Base-by-base conservation (phyloP, 2,113 vertebrate genomes). In the Saccopteryx leptura region DNA sequence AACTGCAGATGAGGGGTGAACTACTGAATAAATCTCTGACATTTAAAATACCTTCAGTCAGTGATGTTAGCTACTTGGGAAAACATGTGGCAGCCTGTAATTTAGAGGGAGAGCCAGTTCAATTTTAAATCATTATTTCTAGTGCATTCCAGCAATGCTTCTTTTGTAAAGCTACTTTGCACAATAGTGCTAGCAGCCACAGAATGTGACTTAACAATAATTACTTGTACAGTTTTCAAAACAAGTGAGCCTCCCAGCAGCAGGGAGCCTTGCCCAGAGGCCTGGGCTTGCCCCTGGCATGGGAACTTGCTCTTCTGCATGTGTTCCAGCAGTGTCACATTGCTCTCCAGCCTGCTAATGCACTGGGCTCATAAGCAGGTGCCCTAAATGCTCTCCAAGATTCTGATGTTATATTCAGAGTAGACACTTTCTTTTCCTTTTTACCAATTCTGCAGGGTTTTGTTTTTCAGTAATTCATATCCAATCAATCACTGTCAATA, bases 151-250 rank as follows among this genome's bases (percentile, higher is more conserved):
- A 76, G 88, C 80, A 75, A 46, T 60, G 54, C 87, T 92, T 88
- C 72, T 95, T 90, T 19, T 71, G 65, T 74, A 91, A 85, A 97
- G 46, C 11, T 69, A 65, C 78, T 98, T 96, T 95, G 50, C 23
- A 79, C 87, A 83, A n/a, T 13, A 86, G 83, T 96, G 68, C 80
- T 92, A 95, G 88, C 52, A 89, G 98, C 80, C 71, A 90, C 23
- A 26, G 18, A 95, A 82, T 52, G 79, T 65, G 79, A 66, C 93
- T 95, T 94, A 97, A 96, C 72, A 93, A 89, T 89, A 96, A 75
- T 92, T 96, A 90, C 91, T 83, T 56, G 88, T 78, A 96, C 68
- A 85, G 90, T 96, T 66, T 91, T 52, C 82, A 95, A 98, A 98
- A 96, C 88, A 96, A 92, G 48, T 60, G 85, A 24, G 71, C 63